phyloP scores from a whole-genome alignment of 2,888 invertebrate genomes.

The Antheraea assamensis region DNA sequence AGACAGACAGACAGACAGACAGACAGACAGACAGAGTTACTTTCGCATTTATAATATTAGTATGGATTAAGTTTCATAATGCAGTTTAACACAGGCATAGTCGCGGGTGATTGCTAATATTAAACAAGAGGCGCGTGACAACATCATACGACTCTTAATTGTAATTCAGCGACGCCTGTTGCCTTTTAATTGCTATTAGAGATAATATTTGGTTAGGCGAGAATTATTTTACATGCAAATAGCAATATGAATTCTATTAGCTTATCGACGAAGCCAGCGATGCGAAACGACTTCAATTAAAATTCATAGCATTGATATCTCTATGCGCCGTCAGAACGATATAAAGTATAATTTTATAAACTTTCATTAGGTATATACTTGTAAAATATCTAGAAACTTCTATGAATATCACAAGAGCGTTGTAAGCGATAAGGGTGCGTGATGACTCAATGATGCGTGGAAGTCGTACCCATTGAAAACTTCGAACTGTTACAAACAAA shows the following conservation, averaged over 20 bases:
- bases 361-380: no score
- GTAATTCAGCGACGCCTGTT: not conserved
- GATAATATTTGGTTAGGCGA: not conserved
- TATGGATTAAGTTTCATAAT: no score
- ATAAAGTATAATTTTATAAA: not conserved
- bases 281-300: not conserved
- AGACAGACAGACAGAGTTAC: no score
- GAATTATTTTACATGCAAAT: slow-evolving; percentile 14
- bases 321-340: not conserved
- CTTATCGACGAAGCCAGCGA: slow-evolving; percentile 3
- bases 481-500: no score
- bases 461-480: no score
- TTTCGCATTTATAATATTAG: no score
- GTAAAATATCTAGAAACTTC: no score
- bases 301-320: slow-evolving; percentile 2
- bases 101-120: not conserved
- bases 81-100: no score
- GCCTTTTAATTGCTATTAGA: not conserved
- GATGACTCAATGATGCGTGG: no score
- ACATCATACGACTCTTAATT: not conserved
- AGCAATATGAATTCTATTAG: slow-evolving; percentile 7
- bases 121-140: not conserved
- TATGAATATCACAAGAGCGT: no score
- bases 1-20: no score
- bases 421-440: no score